These are phyloP conservation scores for Diadegma fenestrale DNA, from an alignment of 2,888 invertebrate species.

Conservation along the genomic window DNA sequence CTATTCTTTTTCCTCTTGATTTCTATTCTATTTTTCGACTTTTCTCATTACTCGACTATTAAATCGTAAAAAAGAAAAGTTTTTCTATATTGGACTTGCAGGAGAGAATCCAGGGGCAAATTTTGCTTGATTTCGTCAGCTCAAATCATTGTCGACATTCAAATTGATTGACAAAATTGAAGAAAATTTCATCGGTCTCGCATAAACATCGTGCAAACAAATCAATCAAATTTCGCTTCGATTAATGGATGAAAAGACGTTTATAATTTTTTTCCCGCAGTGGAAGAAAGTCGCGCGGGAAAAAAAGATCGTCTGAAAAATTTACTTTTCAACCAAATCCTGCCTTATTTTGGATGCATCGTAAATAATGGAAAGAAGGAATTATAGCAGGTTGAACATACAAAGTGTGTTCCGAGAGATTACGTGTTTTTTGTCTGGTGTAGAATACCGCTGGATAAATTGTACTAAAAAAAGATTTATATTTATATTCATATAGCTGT, in stretches of 20 bases:
- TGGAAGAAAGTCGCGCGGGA: no score
- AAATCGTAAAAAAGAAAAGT: not conserved
- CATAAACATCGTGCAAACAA: no score
- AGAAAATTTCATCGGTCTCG: no score
- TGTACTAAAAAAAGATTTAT: constrained; percentile 5
- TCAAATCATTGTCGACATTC: no score
- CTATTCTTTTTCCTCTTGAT: not conserved
- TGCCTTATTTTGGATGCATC: not conserved
- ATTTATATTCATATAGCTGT: constrained; percentile 20
- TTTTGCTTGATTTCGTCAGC: no score
- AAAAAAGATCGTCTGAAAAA: no score
- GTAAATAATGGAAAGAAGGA: not conserved
- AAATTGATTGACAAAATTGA: no score
- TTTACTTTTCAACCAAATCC: not conserved
- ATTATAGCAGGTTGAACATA: constrained; percentile 5
- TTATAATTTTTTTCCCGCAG: no score
- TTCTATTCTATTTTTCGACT: not conserved
- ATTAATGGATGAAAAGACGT: no score
- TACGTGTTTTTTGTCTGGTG: constrained; percentile 7
- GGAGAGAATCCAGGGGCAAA: no score
- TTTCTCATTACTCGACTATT: not conserved
- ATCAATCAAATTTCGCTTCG: no score
- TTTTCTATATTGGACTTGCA: not conserved
- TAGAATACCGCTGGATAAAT: constrained; percentile 9
- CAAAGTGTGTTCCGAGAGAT: constrained; percentile 5